Evolutionary conservation across 2,113 vertebrate species (phyloP), one percentile per base, ranked within the genome.

Genomic region (Xenopus tropicalis): DNA sequence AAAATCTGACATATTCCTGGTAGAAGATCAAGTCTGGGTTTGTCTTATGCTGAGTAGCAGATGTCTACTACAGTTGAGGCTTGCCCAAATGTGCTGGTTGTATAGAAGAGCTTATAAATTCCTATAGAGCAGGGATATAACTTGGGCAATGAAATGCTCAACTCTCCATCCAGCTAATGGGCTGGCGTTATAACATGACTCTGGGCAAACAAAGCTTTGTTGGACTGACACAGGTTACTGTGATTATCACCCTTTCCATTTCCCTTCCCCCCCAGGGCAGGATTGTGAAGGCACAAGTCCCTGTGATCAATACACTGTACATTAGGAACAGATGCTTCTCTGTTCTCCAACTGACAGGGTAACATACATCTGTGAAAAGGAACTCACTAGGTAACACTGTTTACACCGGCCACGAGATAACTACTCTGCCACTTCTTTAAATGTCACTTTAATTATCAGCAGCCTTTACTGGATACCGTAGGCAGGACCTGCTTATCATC

Each of bases 391-490:
- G 90, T 92, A 94, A 91, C 86, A 82, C 86, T 85, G 84, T 89
- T 87, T 88, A 93, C 92, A 91, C 85, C 90, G 83, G 84, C 87
- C 90, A 94, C 93, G 93, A 91, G 90, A 92, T 89, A 88, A 90
- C 87, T 90, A 86, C 88, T 81, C 86, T 86, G 84, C 46, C 12
- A 48, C 86, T 87, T 88, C 91, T 93, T 93, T 88, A 93, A 91
- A 89, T 94, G 93, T 93, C 94, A 96, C 87, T 85, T 90, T 96
- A 93, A 95, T 95, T 94, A 94, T 94, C 90, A 82, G 86, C 85
- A 86, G 83, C 88, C 88, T 89, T 89, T 91, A 89, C 94, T 88
- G 89, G 86, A 82, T 89, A 86, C 83, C 73, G 78, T 83, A 86
- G 89, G 85, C 83, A 81, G 85, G 78, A 78, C 78, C 81, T 88